Percentiles rank a stretch among this genome's conserved stretches.
Conservation (phyloP, 1,140 invertebrate genomes). For the Solen grandis region DNA sequence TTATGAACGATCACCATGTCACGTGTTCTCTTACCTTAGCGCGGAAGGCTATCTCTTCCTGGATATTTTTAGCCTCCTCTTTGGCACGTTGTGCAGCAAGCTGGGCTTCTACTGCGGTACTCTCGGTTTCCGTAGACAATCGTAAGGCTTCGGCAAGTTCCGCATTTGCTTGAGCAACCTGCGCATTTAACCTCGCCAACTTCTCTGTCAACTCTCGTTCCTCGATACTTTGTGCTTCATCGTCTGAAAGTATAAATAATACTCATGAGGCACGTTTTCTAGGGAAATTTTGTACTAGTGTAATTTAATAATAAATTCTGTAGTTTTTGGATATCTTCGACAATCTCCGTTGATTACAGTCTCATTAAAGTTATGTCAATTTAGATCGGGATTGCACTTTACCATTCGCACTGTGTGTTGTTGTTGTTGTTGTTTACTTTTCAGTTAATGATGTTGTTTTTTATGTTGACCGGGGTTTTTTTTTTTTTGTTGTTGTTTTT, state of each 20-base stretch:
- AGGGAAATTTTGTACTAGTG: no score
- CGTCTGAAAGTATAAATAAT: constrained; percentile 51
- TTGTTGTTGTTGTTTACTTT: no score
- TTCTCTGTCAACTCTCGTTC: constrained; percentile 68
- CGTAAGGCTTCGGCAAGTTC: constrained; percentile 70
- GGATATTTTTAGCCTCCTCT: constrained; percentile 66
- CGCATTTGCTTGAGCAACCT: constrained; percentile 69
- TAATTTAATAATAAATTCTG: no score
- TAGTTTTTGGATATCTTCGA: no score
- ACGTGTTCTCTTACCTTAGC: constrained; percentile 47
- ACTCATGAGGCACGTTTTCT: not conserved
- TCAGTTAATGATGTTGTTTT: no score
- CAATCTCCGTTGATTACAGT: no score
- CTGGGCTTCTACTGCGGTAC: constrained; percentile 64
- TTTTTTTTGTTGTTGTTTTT: no score
- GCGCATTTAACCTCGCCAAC: constrained; percentile 68
- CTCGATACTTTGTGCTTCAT: constrained; percentile 65
- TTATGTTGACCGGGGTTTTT: no score
- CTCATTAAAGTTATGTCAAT: no score
- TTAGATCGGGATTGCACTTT: no score
- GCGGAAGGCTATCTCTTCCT: constrained; percentile 65
- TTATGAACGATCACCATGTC: no score
- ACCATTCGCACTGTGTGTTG: no score
- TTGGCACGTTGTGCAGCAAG: constrained; percentile 69
- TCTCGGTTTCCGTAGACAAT: constrained; percentile 72